Evolutionary conservation across 2,113 vertebrate genomes (phyloP).

Genomic region (Baryphthengus martii): DNA sequence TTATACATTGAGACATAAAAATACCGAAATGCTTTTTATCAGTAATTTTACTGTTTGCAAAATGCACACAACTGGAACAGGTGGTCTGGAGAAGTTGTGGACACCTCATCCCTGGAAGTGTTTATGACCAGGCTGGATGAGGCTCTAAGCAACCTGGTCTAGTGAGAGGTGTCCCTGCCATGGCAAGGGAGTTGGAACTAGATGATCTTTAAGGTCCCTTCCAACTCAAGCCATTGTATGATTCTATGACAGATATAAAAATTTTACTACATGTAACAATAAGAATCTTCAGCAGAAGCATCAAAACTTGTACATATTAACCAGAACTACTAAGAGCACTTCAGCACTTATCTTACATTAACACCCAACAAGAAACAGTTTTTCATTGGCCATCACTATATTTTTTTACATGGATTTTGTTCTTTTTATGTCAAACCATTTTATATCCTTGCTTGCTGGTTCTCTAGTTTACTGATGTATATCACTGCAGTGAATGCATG

Average conservation of each 20-base stretch:
- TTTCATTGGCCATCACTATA: neutral
- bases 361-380: neutral
- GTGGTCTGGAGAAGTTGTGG: no score
- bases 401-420: neutral
- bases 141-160: no score
- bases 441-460: neutral
- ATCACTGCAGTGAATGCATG: neutral
- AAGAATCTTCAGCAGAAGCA: neutral
- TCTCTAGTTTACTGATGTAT: neutral
- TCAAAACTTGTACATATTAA: neutral
- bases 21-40: neutral
- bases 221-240: no score
- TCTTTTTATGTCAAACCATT: neutral
- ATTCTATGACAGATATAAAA: no score
- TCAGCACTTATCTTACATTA: slow-evolving; percentile 5
- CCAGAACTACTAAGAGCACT: neutral
- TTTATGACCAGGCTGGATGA: no score
- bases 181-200: no score
- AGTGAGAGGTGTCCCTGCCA: no score
- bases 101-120: no score
- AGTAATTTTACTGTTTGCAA: neutral
- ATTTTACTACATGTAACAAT: neutral
- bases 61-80: no score
- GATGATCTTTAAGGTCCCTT: no score
- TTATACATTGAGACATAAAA: neutral